Base-by-base conservation (phyloP, 2,797 vertebrate species). In the Sitta carolinensis region DNA sequence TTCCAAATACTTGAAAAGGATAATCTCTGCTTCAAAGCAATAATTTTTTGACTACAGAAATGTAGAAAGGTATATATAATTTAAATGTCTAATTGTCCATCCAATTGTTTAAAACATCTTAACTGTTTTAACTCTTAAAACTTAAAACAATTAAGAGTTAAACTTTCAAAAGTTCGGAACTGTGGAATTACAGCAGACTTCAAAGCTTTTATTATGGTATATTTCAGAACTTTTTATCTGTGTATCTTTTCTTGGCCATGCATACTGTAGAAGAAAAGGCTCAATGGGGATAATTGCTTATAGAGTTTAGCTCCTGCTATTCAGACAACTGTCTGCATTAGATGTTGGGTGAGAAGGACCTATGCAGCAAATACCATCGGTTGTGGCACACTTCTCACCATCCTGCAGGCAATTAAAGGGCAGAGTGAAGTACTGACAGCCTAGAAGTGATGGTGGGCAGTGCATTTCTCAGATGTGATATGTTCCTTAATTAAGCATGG, bases 1-100 rank as follows among this genome's bases (percentile, higher is more conserved):
- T 97, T 94, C 92, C 86, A 87, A 76, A 34, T 70, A 74, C 45
- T 89, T 93, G 42, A 79, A 87, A 94, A 87, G 32, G 20, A 52
- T 63, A 61, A 82, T 63, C 17, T 42, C 13, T 66, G n/a, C 80
- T 94, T 95, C 90, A 95, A 94, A 96, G 84, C 16, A 50, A 30
- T 69, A 2, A 8, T 29, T 73, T 84, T 89, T 77, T 83, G 10
- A 38, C 6, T 83, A 29, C 12, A 38, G 26, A 82, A 94, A 89
- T 2, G 1, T 36, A 72, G 40, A 32, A 73, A 43, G 16, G 32
- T 34, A 8, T 32, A 22, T 72, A 5, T 54, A 40, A n/a, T 62
- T 85, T 64, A 58, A 89, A 82, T 84, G 32, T 29, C 47, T 72
- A 64, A 72, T 84, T 89, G 52, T 29, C 30, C 16, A 67, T 52